These are phyloP conservation scores for Augochlora pura DNA, from an alignment of 1,140 invertebrate species.

Conservation along the genomic window DNA sequence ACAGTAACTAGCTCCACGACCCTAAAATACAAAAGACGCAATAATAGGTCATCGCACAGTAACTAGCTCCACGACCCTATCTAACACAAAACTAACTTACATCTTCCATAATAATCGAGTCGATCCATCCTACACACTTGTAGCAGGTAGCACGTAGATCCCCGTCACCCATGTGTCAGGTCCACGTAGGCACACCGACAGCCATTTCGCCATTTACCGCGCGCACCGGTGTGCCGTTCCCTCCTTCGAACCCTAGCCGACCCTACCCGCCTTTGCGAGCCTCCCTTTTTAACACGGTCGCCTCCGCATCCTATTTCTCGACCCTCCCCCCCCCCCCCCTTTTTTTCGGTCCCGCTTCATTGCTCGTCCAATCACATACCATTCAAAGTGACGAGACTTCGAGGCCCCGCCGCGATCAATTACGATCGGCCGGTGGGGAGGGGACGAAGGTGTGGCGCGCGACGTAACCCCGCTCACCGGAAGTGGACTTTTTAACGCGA, in stretches of 20 bases:
- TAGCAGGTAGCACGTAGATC: no score
- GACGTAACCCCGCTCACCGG: no score
- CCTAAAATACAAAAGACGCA: no score
- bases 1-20: no score
- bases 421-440: constrained; percentile 49
- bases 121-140: no score
- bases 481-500: constrained; percentile 35
- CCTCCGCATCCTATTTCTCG: constrained; percentile 43
- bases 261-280: constrained; percentile 19
- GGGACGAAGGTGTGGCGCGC: constrained; percentile 17
- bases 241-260: background rate
- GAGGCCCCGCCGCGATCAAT: constrained; percentile 62
- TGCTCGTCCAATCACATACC: constrained; percentile 69
- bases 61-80: no score
- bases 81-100: no score
- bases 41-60: no score
- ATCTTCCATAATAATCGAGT: no score
- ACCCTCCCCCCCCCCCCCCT: background rate
- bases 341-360: constrained; percentile 57
- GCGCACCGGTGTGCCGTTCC: background rate
- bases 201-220: constrained; percentile 4
- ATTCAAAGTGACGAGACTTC: constrained; percentile 67
- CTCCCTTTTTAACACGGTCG: constrained; percentile 29
- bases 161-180: background rate
- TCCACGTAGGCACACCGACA: background rate